A percentile compares a stretch with the other conserved stretches of the same genome.
phyloP scores from a whole-genome alignment of 2,113 vertebrate genomes.

The Anolis carolinensis region DNA sequence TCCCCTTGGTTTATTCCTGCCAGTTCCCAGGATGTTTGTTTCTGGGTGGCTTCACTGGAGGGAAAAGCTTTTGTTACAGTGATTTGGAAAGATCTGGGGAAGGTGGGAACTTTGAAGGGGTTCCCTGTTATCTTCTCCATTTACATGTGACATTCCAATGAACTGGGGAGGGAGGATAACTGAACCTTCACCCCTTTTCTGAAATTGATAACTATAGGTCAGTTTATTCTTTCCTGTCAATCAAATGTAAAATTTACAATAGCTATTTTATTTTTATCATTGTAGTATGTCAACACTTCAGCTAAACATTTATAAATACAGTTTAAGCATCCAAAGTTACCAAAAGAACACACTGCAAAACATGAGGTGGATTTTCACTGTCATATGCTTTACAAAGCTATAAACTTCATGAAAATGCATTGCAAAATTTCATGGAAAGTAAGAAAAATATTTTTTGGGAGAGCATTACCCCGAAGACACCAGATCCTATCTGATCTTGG shows the following conservation, averaged over 20 bases:
- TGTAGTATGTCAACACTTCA: too few species aligned
- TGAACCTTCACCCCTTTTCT: background rate
- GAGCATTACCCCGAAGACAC: too few species aligned
- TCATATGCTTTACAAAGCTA: too few species aligned
- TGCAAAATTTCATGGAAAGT: too few species aligned
- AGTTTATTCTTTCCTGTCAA: background rate
- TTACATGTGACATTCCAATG: slow-evolving; percentile 1
- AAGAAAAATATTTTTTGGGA: too few species aligned
- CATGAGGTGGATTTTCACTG: too few species aligned
- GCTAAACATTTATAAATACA: too few species aligned
- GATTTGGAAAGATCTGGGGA: slow-evolving; percentile 25
- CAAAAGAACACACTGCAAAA: too few species aligned
- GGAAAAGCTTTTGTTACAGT: background rate
- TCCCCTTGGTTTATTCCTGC: slow-evolving; percentile 42
- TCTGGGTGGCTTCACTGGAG: slow-evolving; percentile 33
- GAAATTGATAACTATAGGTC: background rate
- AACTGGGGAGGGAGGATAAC: background rate
- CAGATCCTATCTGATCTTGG: too few species aligned
- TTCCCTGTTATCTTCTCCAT: slow-evolving; percentile 14
- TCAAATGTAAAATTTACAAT: background rate
- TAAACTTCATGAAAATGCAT: too few species aligned
- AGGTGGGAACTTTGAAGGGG: slow-evolving; percentile 19
- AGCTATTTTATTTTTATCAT: too few species aligned
- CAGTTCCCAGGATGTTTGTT: slow-evolving; percentile 45
- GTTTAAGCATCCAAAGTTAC: too few species aligned